Evolutionary conservation across 2,113 vertebrate genomes (phyloP), one percentile per base, ranked within the genome.

Genomic region (Hipposideros armiger): DNA sequence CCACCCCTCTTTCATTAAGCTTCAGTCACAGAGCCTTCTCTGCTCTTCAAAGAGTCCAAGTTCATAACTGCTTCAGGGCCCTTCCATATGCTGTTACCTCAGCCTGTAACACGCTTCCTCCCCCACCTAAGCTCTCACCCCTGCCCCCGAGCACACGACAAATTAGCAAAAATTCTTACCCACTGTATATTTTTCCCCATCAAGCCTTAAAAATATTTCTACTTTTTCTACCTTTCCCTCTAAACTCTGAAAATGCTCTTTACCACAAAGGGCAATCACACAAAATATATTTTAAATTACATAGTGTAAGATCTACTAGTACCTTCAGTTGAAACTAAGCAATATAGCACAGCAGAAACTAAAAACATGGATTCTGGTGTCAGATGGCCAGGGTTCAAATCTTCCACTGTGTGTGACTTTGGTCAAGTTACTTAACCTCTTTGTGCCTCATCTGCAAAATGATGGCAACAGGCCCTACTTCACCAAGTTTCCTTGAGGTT

Each of bases 211-310:
- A 78, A 85, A 16, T 62, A 83, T 54, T 74, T 94, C 62, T 54
- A 52, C 64, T 87, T 84, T 91, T 66, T 70, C 73, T 85, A 60
- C 17, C 28, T 81, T 92, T 45, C 72, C 60, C 40, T 74, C 42
- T 40, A 42, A 72, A 83, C 30, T 81, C 56, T 88, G 50, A 94
- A 94, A 88, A 88, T 60, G 88, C n/a, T 64, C 81, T 91, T 69
- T 88, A 19, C 24, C 72, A 74, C 50, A 85, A 88, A 88, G 7
- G 19, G 42, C 11, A 47, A 81, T 60, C 30, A 86, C 28, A 81
- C 28, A 86, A 95, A 85, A 85, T 32, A 84, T 36, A 83, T 19
- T 58, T 90, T 73, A 30, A 69, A 81, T 69, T 91, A 94, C 6
- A 19, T 28, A 82, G 22, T 64, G 9, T 70, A 93, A 84, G 45